Evolutionary conservation across 2,797 vertebrate genomes (phyloP).

Genomic region (Cossypha dichroa): DNA sequence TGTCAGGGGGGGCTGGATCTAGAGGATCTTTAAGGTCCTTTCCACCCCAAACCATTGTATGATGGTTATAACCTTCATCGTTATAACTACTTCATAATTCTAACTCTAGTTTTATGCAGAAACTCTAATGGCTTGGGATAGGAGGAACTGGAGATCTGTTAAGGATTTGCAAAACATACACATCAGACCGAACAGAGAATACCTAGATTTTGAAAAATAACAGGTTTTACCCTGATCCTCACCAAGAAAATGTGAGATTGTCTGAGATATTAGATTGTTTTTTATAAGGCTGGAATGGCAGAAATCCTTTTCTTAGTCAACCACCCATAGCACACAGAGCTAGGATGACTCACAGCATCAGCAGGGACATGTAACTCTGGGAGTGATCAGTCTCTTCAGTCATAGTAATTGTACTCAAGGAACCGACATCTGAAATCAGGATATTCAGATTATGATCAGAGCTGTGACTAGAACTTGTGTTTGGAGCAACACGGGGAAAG

Average conservation of each 20-base stretch:
- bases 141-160: not conserved
- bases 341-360: not conserved
- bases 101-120: not conserved
- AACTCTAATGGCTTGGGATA: not conserved
- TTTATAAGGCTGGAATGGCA: not conserved
- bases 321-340: not conserved
- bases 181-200: not conserved
- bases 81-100: not conserved
- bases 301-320: not conserved
- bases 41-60: not conserved
- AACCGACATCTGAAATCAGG: not conserved
- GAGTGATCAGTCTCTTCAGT: not conserved
- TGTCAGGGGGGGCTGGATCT: not conserved
- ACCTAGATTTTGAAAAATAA: not conserved
- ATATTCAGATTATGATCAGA: not conserved
- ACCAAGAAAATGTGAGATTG: not conserved
- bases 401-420: not conserved
- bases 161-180: not conserved
- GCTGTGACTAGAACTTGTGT: not conserved
- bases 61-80: not conserved
- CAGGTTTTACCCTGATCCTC: not conserved
- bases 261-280: not conserved
- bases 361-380: not conserved
- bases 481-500: not conserved
- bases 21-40: not conserved